These are phyloP conservation scores for Dipodomys ordii DNA, from an alignment of 2,113 vertebrate species.

Conservation along the genomic window DNA sequence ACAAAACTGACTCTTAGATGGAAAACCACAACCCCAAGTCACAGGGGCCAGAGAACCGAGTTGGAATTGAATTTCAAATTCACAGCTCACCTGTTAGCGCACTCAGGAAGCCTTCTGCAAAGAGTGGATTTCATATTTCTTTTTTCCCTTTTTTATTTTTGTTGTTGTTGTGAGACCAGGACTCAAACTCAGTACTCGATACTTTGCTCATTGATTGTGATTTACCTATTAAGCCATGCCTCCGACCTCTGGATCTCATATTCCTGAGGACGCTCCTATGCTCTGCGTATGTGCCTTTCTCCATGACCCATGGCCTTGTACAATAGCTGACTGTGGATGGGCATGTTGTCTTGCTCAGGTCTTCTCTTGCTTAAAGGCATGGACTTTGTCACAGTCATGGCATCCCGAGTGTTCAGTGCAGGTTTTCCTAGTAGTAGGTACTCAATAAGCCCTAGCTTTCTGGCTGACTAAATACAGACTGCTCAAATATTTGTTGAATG, in stretches of 20 bases:
- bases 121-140: neutral
- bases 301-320: neutral
- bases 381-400: neutral
- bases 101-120: neutral
- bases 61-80: neutral
- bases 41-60: neutral
- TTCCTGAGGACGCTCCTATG: neutral
- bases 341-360: neutral
- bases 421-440: neutral
- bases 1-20: neutral
- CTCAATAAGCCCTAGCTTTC: conserved; percentile 20
- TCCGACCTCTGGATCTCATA: no score
- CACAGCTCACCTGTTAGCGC: neutral
- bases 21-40: neutral
- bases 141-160: no score
- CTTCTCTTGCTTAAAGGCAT: neutral
- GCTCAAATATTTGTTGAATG: neutral
- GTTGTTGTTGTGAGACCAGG: no score
- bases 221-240: no score
- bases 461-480: neutral
- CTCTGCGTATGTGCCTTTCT: neutral
- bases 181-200: no score
- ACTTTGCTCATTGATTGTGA: no score
- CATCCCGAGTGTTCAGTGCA: neutral
- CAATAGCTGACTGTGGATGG: neutral